Percentiles rank a stretch among this genome's conserved stretches.
phyloP scores from a whole-genome alignment of 2,888 invertebrate species.

The Fabriciana adippe region DNA sequence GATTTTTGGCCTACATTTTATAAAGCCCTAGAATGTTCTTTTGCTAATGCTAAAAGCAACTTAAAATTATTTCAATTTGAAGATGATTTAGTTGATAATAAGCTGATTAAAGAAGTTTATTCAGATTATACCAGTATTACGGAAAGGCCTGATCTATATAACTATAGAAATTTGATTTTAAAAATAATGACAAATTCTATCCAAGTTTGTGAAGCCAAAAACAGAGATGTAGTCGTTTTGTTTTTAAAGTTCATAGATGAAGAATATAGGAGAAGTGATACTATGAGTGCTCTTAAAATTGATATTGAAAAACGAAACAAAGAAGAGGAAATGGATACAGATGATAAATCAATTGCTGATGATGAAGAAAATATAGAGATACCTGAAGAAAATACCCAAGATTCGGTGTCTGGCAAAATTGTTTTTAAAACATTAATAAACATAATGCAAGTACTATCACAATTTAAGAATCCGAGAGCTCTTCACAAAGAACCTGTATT shows the following conservation, averaged over 20 bases:
- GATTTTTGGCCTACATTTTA: conserved; percentile 89
- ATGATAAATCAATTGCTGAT: conserved; percentile 57
- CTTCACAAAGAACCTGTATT: conserved; percentile 89
- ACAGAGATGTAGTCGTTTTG: conserved; percentile 89
- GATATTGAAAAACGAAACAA: conserved; percentile 84
- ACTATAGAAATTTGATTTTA: conserved; percentile 91
- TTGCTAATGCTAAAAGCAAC: conserved; percentile 69
- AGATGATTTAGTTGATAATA: conserved; percentile 58
- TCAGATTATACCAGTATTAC: conserved; percentile 66
- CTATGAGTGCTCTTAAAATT: conserved; percentile 67
- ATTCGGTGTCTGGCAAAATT: conserved; percentile 67
- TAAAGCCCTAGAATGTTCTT: conserved; percentile 80
- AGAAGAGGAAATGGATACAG: conserved; percentile 55
- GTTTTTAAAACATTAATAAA: conserved; percentile 83
- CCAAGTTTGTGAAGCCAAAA: conserved; percentile 89
- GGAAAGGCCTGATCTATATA: conserved; percentile 86
- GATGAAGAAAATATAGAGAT: conserved; percentile 63
- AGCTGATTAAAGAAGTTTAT: conserved; percentile 61
- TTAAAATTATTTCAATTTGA: conserved; percentile 61
- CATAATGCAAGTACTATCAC: conserved; percentile 88
- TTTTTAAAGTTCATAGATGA: conserved; percentile 90
- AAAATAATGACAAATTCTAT: conserved; percentile 88
- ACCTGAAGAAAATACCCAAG: conserved; percentile 52
- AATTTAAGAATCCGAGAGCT: conserved; percentile 90
- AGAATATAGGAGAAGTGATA: conserved; percentile 71